Evolutionary conservation across 2,888 invertebrate species (phyloP), one percentile per base, ranked within the genome.

Genomic region (Amiota communis): DNA sequence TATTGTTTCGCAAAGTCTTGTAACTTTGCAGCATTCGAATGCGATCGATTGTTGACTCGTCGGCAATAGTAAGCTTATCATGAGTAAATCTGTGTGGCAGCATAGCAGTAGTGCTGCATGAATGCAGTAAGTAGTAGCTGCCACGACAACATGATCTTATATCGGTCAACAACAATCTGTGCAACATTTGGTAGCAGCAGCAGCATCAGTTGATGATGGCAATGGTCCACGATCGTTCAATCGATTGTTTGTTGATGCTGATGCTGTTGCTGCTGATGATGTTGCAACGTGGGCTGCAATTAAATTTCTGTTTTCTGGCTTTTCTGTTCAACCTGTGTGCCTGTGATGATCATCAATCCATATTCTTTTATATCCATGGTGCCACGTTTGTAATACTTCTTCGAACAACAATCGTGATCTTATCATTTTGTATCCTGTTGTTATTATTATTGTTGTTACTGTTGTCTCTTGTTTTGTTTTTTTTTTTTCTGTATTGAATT

Each of bases 401-500:
- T n/a, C 36, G 36, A 72, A 67, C 70, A 76, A 75, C 80, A 79
- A 80, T 84, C 83, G 83, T 83, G 83, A 83, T 83, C 83, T 82
- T 83, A 83, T 83, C 83, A 84, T 83, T 79, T 76, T 36, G 36
- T 36, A 36, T 36, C 36, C 36, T 36, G 36, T 36, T 36, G 36
- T 36, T 36, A 36, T 36, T 36, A 36, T 23, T 23, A 23, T 23
- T 36, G 6, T 36, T 36, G 36, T 36, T 36, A 6, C 6, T 36
- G 6, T 6, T 36, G 36, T 36, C 6, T 6, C 6, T 6, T 6
- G 2, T 36, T 36, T 36, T 36, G 36, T 36, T 6, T 36, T 36
- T 36, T 36, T 36, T 36, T 36, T 36, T 81, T 81, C 82, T 82
- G 84, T 80, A 84, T 84, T 81, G 84, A 82, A 84, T 82, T 82